Evolutionary conservation across 2,113 vertebrate species (phyloP).

Genomic region (Oostethus manadensis): DNA sequence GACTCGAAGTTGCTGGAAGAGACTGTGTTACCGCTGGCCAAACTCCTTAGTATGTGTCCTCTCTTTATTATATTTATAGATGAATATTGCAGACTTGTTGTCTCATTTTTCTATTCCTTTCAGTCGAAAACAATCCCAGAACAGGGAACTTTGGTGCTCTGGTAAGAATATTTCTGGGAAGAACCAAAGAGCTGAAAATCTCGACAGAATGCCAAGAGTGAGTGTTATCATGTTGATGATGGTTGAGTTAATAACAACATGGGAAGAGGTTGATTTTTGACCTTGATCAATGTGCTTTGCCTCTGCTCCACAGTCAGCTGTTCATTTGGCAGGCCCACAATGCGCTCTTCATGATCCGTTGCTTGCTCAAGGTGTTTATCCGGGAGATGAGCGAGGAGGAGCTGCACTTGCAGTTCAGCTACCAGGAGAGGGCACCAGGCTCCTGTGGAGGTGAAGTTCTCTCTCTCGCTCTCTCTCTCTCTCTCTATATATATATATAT

Average conservation of each 20-base stretch:
- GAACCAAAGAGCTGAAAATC: constrained; percentile 98
- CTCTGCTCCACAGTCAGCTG: constrained; percentile 79
- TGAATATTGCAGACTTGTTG: background rate
- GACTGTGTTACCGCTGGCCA: constrained; percentile 85
- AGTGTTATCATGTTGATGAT: constrained; percentile 55
- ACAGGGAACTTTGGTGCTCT: constrained; percentile 89
- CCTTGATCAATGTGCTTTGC: constrained; percentile 3
- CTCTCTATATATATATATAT: no score
- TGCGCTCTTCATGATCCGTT: constrained; percentile 92
- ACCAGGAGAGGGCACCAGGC: constrained; percentile 81
- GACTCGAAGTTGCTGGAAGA: constrained; percentile 92
- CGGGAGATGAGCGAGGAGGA: constrained; percentile 87
- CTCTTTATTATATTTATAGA: background rate
- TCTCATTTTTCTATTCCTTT: background rate
- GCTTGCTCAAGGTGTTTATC: constrained; percentile 93
- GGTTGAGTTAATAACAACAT: constrained; percentile 1
- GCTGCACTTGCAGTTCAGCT: constrained; percentile 86
- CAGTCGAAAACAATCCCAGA: constrained; percentile 95
- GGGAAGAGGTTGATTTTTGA: background rate
- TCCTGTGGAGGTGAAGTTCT: constrained; percentile 76
- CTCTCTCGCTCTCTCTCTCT: background rate
- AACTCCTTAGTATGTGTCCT: constrained; percentile 81
- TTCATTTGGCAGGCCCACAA: constrained; percentile 99
- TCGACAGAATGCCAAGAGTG: constrained; percentile 98
- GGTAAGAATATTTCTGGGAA: constrained; percentile 89